A percentile compares a stretch with the other conserved stretches of the same genome.
Conservation (phyloP, 1,140 invertebrate genomes). For the Spodoptera frugiperda region DNA sequence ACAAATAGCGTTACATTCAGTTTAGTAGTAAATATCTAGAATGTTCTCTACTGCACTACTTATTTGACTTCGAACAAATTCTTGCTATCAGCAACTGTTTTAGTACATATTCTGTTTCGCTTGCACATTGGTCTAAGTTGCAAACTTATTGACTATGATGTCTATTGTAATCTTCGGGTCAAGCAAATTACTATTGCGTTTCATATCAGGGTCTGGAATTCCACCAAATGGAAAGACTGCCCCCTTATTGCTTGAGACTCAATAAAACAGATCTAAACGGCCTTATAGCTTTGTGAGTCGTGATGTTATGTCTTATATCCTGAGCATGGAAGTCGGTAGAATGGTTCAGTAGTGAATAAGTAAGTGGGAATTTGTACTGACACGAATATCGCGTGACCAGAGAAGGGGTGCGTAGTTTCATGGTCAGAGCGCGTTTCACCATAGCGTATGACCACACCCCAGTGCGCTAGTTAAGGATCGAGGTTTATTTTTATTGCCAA, state of each 20-base stretch:
- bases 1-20: constrained; percentile 32
- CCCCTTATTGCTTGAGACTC: too few species aligned
- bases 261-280: too few species aligned
- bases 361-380: constrained; percentile 10
- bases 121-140: too few species aligned
- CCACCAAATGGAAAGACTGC: too few species aligned
- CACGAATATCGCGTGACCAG: constrained; percentile 50
- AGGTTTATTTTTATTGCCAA: constrained; percentile 13
- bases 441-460: constrained; percentile 44
- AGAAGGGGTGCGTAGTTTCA: constrained; percentile 51
- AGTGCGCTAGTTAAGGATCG: neutral
- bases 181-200: too few species aligned
- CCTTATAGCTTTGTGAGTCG: too few species aligned
- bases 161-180: too few species aligned
- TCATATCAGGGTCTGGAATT: too few species aligned
- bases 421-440: constrained; percentile 39
- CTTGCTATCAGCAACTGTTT: neutral
- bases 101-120: neutral
- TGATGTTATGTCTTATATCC: too few species aligned
- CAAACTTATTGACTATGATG: too few species aligned
- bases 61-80: constrained; percentile 24
- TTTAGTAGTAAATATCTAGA: constrained; percentile 11
- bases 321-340: neutral
- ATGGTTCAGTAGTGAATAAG: constrained; percentile 20
- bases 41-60: constrained; percentile 3